phyloP scores from a whole-genome alignment of 2,888 invertebrate genomes.

The Agrochola circellaris region DNA sequence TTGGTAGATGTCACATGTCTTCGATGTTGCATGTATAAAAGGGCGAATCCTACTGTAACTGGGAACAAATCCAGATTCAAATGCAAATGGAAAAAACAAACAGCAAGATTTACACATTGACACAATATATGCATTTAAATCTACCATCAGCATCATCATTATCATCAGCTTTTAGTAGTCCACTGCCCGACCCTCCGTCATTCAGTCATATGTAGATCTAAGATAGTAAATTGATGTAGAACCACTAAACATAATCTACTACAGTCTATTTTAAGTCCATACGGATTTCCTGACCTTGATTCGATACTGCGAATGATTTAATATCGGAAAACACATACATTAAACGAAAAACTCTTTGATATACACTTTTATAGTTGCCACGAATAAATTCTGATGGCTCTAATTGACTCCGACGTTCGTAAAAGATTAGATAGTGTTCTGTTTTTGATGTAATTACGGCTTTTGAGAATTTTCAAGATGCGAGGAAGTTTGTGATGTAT shows the following conservation, averaged over 20 bases:
- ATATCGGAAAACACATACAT: slow-evolving; percentile 66
- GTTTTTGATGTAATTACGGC: slow-evolving; percentile 46
- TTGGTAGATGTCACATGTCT: too few relatives aligned
- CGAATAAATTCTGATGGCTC: slow-evolving; percentile 66
- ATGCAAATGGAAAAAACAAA: too few relatives aligned
- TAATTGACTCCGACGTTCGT: slow-evolving; percentile 68
- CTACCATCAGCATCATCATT: too few relatives aligned
- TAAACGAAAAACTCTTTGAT: slow-evolving; percentile 70
- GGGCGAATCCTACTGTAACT: not conserved
- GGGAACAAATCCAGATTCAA: not conserved
- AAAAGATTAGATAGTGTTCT: slow-evolving; percentile 36
- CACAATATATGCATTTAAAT: too few relatives aligned
- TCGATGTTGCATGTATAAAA: not conserved
- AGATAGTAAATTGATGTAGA: not conserved
- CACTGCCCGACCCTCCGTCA: too few relatives aligned
- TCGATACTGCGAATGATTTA: slow-evolving; percentile 58
- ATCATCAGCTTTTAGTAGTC: too few relatives aligned
- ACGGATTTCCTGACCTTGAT: slow-evolving; percentile 74
- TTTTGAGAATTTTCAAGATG: slow-evolving; percentile 31
- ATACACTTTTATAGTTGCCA: slow-evolving; percentile 65
- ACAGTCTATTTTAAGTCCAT: slow-evolving; percentile 40
- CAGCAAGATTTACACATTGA: too few relatives aligned
- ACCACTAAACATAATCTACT: slow-evolving; percentile 16
- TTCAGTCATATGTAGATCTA: too few relatives aligned
- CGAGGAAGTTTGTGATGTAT: slow-evolving; percentile 10